Evolutionary conservation across 1,140 invertebrate species (phyloP), one percentile per base, ranked within the genome.

Genomic region (Drosophila azteca): DNA sequence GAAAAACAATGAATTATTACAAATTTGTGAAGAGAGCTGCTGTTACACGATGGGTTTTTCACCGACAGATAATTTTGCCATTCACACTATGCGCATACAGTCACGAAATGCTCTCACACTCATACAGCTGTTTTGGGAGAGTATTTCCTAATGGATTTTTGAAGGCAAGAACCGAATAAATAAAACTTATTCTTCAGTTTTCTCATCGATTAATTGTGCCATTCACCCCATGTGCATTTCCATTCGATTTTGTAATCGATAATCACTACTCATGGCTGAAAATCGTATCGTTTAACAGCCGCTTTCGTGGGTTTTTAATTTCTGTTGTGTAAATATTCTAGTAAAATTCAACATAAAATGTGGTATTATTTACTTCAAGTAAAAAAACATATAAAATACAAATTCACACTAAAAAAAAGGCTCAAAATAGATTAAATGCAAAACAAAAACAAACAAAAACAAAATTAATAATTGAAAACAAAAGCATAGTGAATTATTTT

Each of bases 361-460:
- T 87, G 83, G 83, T 87, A 82, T 76, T 71, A 78, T 85, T 85
- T 78, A 82, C 74, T 85, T 62, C 41, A 85, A 85, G 82, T 85
- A 75, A 87, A 87, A 87, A 53, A 48, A 46, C 24, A 46, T 13
- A 8, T 26, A 55, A 64, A 15, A 24, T 11, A n/a, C 31, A 39
- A 39, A 39, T 61, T 46, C 31, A 63, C 35, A 44, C 52, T 43
- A 71, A 54, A 60, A 44, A 50, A 69, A 67, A 49, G 49, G 73
- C 82, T 87, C 77, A 83, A 76, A 31, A 59, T 64, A 61, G 62
- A 55, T 64, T 77, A 53, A 24, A 69, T 58, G 29, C 75, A 61
- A 17, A 49, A 20, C 48, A 49, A 45, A 57, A 45, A 53, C 43
- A 49, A 45, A 53, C 43, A 53, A 45, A 58, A 81, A 63, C 41